These are phyloP conservation scores for Xiphophorus maculatus DNA, from an alignment of 2,113 vertebrate genomes.

Conservation along the genomic window DNA sequence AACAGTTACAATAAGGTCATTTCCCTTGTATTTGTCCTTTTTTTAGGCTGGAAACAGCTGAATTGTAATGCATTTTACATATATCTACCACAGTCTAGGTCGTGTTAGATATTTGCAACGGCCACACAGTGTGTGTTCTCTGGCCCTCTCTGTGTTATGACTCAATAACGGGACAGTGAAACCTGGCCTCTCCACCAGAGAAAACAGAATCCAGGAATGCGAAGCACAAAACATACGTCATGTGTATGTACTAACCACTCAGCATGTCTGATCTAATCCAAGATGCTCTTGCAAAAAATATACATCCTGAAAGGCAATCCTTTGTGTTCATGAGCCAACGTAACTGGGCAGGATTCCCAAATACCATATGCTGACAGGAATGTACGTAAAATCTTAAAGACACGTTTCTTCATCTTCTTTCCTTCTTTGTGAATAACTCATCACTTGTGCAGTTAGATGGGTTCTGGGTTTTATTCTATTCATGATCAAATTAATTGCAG, in stretches of 20 bases:
- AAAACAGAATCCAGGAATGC: constrained; percentile 37
- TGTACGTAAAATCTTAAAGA: not conserved
- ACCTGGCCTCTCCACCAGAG: constrained; percentile 32
- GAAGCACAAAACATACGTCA: constrained; percentile 37
- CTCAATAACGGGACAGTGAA: constrained; percentile 36
- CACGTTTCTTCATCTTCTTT: too few relatives aligned
- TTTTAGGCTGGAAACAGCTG: too few relatives aligned
- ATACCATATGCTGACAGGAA: not conserved
- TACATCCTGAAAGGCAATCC: not conserved
- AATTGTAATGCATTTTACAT: too few relatives aligned
- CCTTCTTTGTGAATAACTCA: too few relatives aligned
- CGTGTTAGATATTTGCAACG: not conserved
- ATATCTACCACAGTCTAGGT: too few relatives aligned
- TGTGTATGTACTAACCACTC: not conserved
- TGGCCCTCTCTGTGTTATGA: constrained; percentile 25
- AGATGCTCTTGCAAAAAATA: not conserved
- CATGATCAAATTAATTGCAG: too few relatives aligned
- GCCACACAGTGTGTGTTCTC: constrained; percentile 12
- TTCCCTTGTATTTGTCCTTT: too few relatives aligned
- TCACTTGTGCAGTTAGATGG: too few relatives aligned
- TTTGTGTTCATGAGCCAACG: not conserved
- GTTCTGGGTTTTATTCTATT: too few relatives aligned
- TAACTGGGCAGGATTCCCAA: not conserved
- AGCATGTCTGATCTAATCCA: not conserved
- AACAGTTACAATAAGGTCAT: too few relatives aligned